Percentiles rank a stretch among this genome's conserved stretches.
These are phyloP conservation scores for Drosophila macrospina DNA, from an alignment of 2,888 invertebrate species.

Conservation along the genomic window DNA sequence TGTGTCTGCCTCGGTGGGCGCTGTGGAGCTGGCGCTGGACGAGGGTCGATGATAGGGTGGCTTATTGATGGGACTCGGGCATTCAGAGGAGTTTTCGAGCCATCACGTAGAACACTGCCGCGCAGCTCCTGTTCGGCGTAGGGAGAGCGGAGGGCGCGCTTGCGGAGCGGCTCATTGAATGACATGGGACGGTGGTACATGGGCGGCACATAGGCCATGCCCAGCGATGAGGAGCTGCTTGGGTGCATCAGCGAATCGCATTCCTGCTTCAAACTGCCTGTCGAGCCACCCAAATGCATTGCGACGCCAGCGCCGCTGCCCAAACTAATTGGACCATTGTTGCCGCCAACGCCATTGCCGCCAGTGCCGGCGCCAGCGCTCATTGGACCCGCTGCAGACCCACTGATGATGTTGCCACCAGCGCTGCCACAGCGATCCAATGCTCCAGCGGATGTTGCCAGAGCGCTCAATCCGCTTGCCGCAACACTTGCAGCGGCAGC, in stretches of 20 bases:
- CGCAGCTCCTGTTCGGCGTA: conserved; percentile 86
- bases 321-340: conserved; percentile 82
- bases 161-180: conserved; percentile 86
- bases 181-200: conserved; percentile 85
- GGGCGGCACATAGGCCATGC: conserved; percentile 85
- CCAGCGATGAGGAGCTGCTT: conserved; percentile 81
- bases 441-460: conserved; percentile 67
- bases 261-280: conserved; percentile 84
- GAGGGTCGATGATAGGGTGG: conserved; percentile 84
- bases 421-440: conserved; percentile 74
- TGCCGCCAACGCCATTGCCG: conserved; percentile 70
- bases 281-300: conserved; percentile 75
- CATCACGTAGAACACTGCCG: conserved; percentile 89
- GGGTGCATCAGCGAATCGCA: conserved; percentile 85
- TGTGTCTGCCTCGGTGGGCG: conserved; percentile 85
- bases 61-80: conserved; percentile 86
- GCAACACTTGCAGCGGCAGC: conserved; percentile 68
- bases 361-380: conserved; percentile 43
- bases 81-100: conserved; percentile 85
- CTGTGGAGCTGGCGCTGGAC: conserved; percentile 85
- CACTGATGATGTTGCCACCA: conserved; percentile 69
- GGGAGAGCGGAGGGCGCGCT: conserved; percentile 87
- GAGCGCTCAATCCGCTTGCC: conserved; percentile 70
- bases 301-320: conserved; percentile 80
- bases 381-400: conserved; percentile 55